Evolutionary conservation across 2,888 invertebrate genomes (phyloP).

Genomic region (Vannuccia rotundouncinata): DNA sequence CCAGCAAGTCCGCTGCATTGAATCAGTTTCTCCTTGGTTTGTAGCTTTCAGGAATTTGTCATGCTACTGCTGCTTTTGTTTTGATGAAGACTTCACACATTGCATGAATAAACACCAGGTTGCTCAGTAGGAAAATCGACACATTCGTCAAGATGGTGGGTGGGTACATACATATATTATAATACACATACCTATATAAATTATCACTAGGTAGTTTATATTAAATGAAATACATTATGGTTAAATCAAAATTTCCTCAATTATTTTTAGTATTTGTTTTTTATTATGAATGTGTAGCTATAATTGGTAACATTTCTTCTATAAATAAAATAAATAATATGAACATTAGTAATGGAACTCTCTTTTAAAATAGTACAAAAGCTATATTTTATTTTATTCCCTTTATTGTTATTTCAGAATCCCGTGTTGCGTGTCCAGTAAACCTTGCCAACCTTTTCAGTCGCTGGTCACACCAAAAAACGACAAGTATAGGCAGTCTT

Average conservation of each 20-base stretch:
- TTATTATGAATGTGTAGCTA: background rate
- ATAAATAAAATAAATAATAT: background rate
- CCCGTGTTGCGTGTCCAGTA: background rate
- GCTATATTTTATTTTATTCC: background rate
- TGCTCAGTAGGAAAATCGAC: background rate
- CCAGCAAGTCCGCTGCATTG: conserved; percentile 11
- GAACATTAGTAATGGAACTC: background rate
- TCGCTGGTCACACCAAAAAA: background rate
- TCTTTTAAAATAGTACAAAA: background rate
- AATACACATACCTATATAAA: background rate
- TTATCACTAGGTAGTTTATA: background rate
- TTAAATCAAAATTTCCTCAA: background rate
- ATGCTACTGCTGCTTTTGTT: too few relatives aligned
- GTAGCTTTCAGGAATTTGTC: too few relatives aligned
- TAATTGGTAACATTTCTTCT: background rate
- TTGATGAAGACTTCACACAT: too few relatives aligned
- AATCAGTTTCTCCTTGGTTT: conserved; percentile 11
- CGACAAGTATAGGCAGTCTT: conserved; percentile 14
- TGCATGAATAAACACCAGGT: too few relatives aligned
- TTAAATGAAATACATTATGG: background rate
- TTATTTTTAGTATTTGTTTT: background rate
- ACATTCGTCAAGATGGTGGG: background rate
- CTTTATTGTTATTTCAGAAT: conserved; percentile 3
- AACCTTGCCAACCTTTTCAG: conserved; percentile 4
- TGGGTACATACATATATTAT: background rate